A percentile compares a stretch with the other conserved stretches of the same genome.
Evolutionary conservation across 1,140 invertebrate genomes (phyloP).

Genomic region (Euglossa dilemma): DNA sequence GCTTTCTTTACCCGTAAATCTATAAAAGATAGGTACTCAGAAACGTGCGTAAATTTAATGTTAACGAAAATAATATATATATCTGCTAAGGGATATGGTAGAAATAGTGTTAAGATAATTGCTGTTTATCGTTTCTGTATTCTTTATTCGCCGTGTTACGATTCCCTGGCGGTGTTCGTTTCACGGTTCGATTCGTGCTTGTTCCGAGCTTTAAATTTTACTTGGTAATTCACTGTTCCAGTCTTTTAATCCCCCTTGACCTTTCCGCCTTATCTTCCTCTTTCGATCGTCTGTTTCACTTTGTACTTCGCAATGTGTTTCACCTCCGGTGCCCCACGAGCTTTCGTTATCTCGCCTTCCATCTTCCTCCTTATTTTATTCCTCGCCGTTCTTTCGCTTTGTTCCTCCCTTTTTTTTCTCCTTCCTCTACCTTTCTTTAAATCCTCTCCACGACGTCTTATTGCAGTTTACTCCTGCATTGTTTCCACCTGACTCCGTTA

Average conservation of each 20-base stretch:
- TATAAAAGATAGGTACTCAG: no score
- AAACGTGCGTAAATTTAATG: no score
- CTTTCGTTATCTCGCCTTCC: background rate
- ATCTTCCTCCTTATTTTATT: background rate
- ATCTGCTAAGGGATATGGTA: no score
- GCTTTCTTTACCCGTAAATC: no score
- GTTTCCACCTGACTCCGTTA: background rate
- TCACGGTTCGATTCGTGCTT: background rate
- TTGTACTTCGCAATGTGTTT: slow-evolving; percentile 7
- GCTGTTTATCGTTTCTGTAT: no score
- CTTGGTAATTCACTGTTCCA: background rate
- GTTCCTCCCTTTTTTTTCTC: background rate
- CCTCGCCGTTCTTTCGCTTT: no score
- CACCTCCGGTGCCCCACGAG: background rate
- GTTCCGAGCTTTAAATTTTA: background rate
- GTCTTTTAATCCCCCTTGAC: background rate
- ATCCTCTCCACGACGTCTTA: background rate
- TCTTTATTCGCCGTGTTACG: background rate
- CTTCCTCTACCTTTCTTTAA: background rate
- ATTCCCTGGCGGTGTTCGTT: background rate
- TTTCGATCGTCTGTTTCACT: background rate
- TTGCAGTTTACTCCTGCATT: background rate
- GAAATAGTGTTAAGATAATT: no score
- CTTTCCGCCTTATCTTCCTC: background rate
- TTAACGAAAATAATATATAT: no score